Conservation (phyloP, 2,888 invertebrate genomes). For the Tenthredo mesomela region DNA sequence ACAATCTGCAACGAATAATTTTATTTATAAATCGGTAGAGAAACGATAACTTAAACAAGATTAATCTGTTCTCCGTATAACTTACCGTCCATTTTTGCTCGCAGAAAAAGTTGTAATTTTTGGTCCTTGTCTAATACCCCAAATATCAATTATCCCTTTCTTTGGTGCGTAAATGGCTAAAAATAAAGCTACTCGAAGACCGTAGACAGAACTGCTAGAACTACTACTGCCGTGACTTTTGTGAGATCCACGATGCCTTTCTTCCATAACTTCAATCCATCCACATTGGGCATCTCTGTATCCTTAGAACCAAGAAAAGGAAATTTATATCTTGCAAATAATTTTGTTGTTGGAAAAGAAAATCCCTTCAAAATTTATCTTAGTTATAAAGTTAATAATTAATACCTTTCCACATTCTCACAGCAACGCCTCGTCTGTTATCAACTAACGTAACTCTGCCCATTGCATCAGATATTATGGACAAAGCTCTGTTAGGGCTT, state of each 20-base stretch:
- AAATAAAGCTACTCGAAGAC: constrained; percentile 86
- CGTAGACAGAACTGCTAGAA: constrained; percentile 62
- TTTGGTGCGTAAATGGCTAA: constrained; percentile 96
- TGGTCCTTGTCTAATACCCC: constrained; percentile 93
- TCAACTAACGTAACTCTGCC: constrained; percentile 95
- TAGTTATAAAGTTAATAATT: not conserved
- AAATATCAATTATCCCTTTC: constrained; percentile 95
- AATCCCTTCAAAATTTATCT: not conserved
- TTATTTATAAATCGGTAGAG: not conserved
- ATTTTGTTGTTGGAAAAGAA: not conserved
- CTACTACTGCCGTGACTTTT: constrained; percentile 53
- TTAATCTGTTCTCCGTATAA: not conserved
- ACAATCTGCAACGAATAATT: constrained; percentile 78
- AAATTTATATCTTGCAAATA: not conserved
- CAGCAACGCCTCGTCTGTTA: constrained; percentile 87
- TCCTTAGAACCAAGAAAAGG: constrained; percentile 76
- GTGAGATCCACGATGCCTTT: constrained; percentile 70
- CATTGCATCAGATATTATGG: constrained; percentile 90
- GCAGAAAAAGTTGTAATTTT: constrained; percentile 95
- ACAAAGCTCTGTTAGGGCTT: constrained; percentile 89
- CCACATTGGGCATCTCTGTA: constrained; percentile 97
- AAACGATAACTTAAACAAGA: not conserved
- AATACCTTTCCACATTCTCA: constrained; percentile 92
- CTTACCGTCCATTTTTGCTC: constrained; percentile 86
- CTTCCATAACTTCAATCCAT: constrained; percentile 92